A percentile compares a stretch with the other conserved stretches of the same genome.
Conservation (phyloP, 1,140 invertebrate genomes). For the Eriocheir sinensis region DNA sequence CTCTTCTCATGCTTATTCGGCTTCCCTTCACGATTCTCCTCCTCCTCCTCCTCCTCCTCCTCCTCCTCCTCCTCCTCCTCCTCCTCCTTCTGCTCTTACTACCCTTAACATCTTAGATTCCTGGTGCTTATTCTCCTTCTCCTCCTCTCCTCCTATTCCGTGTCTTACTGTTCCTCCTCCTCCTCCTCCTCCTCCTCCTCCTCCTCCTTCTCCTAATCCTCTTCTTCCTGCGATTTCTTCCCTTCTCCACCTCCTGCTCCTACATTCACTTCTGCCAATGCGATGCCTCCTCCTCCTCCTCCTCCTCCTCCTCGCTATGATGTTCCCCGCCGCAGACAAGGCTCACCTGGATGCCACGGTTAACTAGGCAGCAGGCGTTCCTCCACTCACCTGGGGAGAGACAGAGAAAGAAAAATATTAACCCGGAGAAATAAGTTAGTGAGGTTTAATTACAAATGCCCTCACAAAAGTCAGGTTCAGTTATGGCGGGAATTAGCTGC, state of each 20-base stretch:
- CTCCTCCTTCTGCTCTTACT: neutral
- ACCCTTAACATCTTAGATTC: too few relatives aligned
- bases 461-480: neutral
- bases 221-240: neutral
- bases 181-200: neutral
- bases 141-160: neutral
- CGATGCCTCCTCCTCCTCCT: neutral
- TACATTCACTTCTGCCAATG: neutral
- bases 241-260: neutral
- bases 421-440: neutral
- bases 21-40: too few relatives aligned
- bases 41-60: too few relatives aligned
- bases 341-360: neutral
- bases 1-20: too few relatives aligned
- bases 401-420: neutral
- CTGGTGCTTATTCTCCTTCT: neutral
- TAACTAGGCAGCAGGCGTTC: neutral
- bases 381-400: neutral
- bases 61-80: too few relatives aligned
- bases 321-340: neutral
- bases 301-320: too few relatives aligned
- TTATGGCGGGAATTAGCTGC: neutral
- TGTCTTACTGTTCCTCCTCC: neutral
- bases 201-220: neutral
- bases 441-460: neutral